Conservation (phyloP, 2,113 vertebrate genomes). For the Aegithalos caudatus region DNA sequence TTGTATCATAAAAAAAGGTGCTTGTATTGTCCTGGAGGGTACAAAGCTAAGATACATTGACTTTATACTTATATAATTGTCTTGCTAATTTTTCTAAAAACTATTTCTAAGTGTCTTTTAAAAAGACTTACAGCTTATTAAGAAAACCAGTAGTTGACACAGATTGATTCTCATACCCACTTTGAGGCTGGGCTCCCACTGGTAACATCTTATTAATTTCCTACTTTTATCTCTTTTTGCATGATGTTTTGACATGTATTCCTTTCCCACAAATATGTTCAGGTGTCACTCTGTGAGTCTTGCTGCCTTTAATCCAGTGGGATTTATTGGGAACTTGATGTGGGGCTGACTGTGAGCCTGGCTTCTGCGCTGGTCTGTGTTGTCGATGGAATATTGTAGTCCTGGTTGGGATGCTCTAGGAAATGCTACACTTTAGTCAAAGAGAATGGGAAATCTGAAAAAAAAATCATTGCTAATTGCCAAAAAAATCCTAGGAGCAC, state of each 20-base stretch:
- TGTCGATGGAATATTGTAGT: background rate
- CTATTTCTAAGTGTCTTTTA: background rate
- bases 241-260: background rate
- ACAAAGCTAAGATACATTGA: background rate
- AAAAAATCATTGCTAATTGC: background rate
- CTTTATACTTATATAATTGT: background rate
- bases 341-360: background rate
- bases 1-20: background rate
- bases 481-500: background rate
- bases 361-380: background rate
- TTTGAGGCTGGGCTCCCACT: background rate
- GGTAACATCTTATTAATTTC: background rate
- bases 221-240: background rate
- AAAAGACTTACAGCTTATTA: background rate
- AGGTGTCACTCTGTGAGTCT: background rate
- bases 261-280: background rate
- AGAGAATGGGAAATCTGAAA: background rate
- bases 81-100: background rate
- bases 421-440: background rate
- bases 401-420: background rate
- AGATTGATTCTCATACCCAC: background rate
- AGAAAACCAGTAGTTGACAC: background rate
- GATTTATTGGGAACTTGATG: background rate
- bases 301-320: background rate
- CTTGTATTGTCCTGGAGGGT: background rate